Evolutionary conservation across 2,113 vertebrate species (phyloP), one percentile per base, ranked within the genome.

Genomic region (Tyto alba): DNA sequence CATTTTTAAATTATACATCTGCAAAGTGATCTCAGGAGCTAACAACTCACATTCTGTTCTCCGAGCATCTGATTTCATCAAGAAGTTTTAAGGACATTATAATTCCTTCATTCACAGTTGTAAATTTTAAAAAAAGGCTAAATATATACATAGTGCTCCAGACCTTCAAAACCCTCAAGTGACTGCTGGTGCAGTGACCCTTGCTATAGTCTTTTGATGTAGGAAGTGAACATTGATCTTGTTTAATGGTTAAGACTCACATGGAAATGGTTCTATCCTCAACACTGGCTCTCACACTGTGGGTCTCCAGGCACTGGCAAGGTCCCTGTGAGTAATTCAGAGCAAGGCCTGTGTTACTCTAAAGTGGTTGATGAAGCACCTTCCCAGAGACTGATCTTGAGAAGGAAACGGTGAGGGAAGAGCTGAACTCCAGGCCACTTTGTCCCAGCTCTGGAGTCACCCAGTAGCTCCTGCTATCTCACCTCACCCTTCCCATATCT

Each of bases 1-100:
- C 59, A 21, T 80, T 93, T 96, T 91, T 82, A 78, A 95, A 89
- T 89, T 66, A 57, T 87, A 63, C 73, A 92, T 91, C 92, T 95
- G 80, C 77, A 16, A 85, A 94, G 74, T 55, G 74, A 94, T 81
- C 45, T 92, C 77, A 50, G 95, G 88, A 92, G 71, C n/a, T 57
- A 41, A 13, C 11, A 60, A 66, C 26, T 92, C 84, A 85, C 59
- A 68, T 55, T 79, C 87, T 89, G 80, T 85, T 95, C 89, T 88
- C 55, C 5, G 19, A 78, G 80, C 11, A 53, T 80, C 63, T 53
- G 38, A 83, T 55, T 85, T 76, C 43, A 76, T 50, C n/a, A 27
- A 13, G 89, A 76, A 53, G 3, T 45, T 86, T 79, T 92, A 68
- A 92, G 62, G 80, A 78, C 16, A 0, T 89, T 50, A 43, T 23